Conservation (phyloP, 2,113 vertebrate genomes). For the Cynoglossus semilaevis region DNA sequence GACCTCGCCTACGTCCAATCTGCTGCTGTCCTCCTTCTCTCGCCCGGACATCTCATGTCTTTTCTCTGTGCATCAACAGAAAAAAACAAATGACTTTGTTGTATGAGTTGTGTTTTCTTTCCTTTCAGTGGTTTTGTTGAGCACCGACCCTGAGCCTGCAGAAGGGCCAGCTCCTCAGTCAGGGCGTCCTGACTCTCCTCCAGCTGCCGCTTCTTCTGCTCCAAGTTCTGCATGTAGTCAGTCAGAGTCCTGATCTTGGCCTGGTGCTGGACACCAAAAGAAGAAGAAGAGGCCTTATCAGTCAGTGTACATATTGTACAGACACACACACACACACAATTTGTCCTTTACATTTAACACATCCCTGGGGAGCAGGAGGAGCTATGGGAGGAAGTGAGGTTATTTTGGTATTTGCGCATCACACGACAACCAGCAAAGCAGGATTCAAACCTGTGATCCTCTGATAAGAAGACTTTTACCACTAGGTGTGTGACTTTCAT, state of each 20-base stretch:
- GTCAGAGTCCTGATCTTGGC: slow-evolving; percentile 93
- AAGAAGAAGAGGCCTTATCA: neutral
- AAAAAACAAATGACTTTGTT: neutral
- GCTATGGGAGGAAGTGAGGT: too few relatives aligned
- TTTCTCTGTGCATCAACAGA: slow-evolving; percentile 77
- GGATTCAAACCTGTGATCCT: too few relatives aligned
- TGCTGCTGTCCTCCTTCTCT: slow-evolving; percentile 51
- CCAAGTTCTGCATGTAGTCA: slow-evolving; percentile 93
- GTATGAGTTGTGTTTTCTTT: too few relatives aligned
- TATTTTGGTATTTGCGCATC: too few relatives aligned
- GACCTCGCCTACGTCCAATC: slow-evolving; percentile 37
- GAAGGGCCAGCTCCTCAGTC: slow-evolving; percentile 84
- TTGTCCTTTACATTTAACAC: too few relatives aligned
- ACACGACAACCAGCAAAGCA: too few relatives aligned
- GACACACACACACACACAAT: too few relatives aligned
- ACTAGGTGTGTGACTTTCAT: too few relatives aligned
- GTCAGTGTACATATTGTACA: too few relatives aligned
- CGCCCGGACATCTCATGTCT: slow-evolving; percentile 77
- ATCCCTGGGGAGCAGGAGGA: too few relatives aligned
- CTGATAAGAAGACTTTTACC: too few relatives aligned
- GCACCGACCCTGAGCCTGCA: slow-evolving; percentile 78
- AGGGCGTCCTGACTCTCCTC: slow-evolving; percentile 88
- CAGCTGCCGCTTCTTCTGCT: slow-evolving; percentile 89
- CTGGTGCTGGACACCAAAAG: slow-evolving; percentile 78
- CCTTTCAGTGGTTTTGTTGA: neutral